phyloP scores from a whole-genome alignment of 2,113 vertebrate species.

The Zosterops lateralis region DNA sequence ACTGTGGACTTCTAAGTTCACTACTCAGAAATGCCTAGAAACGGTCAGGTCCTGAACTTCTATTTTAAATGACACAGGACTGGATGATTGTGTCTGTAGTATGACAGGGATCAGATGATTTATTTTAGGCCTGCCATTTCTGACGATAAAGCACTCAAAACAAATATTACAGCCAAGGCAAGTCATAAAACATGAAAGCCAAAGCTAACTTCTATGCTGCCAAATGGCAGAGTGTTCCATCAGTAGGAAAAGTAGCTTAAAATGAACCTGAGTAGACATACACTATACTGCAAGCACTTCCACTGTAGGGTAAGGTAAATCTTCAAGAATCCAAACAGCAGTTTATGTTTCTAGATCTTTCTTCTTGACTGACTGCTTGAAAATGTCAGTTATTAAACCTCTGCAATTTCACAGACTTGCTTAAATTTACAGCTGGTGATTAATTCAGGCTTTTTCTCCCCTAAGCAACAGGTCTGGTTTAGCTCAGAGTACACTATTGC shows the following conservation, averaged over 20 bases:
- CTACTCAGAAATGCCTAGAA: background rate
- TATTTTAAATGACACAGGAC: background rate
- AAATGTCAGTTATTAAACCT: background rate
- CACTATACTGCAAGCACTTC: background rate
- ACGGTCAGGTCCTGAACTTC: background rate
- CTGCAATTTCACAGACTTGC: background rate
- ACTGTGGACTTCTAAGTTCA: background rate
- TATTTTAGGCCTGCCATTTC: background rate
- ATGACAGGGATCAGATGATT: background rate
- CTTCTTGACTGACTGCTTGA: background rate
- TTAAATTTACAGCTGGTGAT: background rate
- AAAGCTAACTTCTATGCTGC: background rate
- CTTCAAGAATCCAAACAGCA: background rate
- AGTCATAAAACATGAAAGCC: background rate
- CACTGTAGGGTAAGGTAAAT: background rate
- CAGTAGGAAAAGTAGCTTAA: background rate
- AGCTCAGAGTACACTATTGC: background rate
- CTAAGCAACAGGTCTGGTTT: background rate
- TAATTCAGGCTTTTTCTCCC: background rate
- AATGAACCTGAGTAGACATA: background rate
- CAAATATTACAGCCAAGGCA: background rate
- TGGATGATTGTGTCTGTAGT: background rate
- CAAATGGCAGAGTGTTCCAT: background rate
- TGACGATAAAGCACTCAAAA: background rate
- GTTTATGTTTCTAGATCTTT: background rate